Evolutionary conservation across 2,797 vertebrate genomes (phyloP).

Genomic region (Mormyrus hasselquistii): DNA sequence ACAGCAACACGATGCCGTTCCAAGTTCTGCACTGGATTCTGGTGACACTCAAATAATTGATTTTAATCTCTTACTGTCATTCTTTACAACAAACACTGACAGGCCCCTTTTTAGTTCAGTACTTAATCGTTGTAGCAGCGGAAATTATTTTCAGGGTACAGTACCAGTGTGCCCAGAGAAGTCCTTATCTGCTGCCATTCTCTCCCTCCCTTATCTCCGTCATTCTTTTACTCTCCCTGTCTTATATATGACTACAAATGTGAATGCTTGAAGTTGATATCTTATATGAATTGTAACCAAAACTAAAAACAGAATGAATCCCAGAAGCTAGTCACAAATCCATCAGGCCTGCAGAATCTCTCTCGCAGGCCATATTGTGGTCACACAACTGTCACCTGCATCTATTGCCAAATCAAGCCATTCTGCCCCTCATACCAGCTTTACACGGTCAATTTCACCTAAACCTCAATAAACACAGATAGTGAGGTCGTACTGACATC

Average conservation of each 20-base stretch:
- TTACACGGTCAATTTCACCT: neutral
- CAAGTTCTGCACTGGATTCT: neutral
- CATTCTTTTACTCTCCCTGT: neutral
- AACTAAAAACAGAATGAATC: neutral
- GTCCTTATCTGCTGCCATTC: slow-evolving; percentile 29
- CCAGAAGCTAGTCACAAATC: neutral
- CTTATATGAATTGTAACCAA: neutral
- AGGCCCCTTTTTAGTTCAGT: slow-evolving; percentile 14
- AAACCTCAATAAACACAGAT: neutral
- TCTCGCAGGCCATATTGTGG: neutral
- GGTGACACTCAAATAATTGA: slow-evolving; percentile 16
- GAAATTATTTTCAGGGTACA: slow-evolving; percentile 7
- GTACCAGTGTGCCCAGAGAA: slow-evolving; percentile 16
- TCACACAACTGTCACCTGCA: neutral
- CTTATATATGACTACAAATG: neutral
- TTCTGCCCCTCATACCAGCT: neutral
- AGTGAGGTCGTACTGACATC: neutral
- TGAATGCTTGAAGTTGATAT: neutral
- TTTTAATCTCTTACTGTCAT: slow-evolving; percentile 14
- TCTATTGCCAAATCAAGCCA: neutral
- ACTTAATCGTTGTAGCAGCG: slow-evolving; percentile 7
- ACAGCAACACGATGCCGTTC: slow-evolving; percentile 5
- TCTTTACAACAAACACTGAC: slow-evolving; percentile 17
- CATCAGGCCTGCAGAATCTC: neutral
- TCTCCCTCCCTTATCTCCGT: slow-evolving; percentile 19